Base-by-base conservation (phyloP, 2,888 invertebrate genomes). In the Cacoxenus indagator region DNA sequence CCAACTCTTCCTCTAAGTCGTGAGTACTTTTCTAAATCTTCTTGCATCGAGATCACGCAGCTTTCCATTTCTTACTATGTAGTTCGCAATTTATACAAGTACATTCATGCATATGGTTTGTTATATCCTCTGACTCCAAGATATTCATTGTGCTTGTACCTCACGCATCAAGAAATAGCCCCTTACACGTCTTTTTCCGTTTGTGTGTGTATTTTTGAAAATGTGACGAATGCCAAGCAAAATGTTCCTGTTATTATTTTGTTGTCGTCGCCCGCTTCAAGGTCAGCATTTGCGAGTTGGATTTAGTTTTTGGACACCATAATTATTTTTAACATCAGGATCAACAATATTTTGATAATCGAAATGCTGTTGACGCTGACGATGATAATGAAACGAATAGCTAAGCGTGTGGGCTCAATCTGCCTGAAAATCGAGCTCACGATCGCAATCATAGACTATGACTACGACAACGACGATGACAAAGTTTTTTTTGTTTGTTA, bases 281-380 rank as follows among this genome's bases (percentile, higher is more conserved):
- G 80, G 81, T 75, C 77, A 67, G 68, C 26, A 72, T 70, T 82
- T 82, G 75, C 68, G 75, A 77, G 77, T 81, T 79, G 76, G 76
- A 73, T 77, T 80, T 78, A 77, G 78, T 80, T 81, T 80, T 82
- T 80, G 78, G 80, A 82, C 77, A 73, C 72, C 55, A 74, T 75
- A 71, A 78, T 76, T 77, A 77, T 69, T 78, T 29, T 57, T 29
- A 57, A 17, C 4, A 57, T 9, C 57, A 57, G 11, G 57, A 48
- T 2, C 19, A 48, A 17, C 48, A 48, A 17, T 17, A 48, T 48
- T 19, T 8, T 48, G 48, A 2, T 19, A 17, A 48, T 19, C 19
- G 9, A 19, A 67, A 73, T 57, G 27, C 5, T 59, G 8, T 0
- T 59, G 61, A 31, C 29, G 59, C 17, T 37, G 46, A 45, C 14